These are phyloP conservation scores for Gymnocephalus cernua DNA, from an alignment of 2,113 vertebrate genomes.

Conservation along the genomic window DNA sequence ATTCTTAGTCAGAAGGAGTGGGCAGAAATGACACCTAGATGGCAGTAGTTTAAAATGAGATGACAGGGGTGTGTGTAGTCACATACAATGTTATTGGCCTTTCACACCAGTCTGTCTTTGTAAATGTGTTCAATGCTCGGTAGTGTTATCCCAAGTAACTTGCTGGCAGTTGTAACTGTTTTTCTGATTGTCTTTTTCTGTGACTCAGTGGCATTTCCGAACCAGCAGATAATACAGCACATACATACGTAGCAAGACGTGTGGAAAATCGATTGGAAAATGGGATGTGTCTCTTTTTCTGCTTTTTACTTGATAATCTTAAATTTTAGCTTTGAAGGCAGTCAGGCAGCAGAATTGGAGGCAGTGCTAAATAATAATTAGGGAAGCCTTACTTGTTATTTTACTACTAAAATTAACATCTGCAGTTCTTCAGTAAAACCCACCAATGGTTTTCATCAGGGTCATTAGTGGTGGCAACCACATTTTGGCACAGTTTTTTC, in stretches of 20 bases:
- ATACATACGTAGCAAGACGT: constrained; percentile 11
- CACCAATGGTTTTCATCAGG: neutral
- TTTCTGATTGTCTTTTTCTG: no score
- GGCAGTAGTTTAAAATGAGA: no score
- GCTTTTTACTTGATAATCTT: constrained; percentile 2
- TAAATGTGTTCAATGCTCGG: no score
- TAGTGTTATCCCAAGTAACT: no score
- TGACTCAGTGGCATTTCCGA: no score
- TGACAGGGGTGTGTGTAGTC: no score
- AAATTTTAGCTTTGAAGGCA: neutral
- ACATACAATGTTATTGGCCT: no score
- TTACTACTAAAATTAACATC: neutral
- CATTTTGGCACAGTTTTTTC: neutral
- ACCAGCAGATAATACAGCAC: no score
- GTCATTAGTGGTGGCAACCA: neutral
- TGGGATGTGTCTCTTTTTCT: neutral
- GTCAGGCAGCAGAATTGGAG: neutral
- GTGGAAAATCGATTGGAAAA: constrained; percentile 3
- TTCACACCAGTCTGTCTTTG: no score
- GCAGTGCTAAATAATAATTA: neutral
- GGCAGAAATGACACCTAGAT: no score
- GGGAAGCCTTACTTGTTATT: neutral
- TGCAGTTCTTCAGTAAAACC: neutral
- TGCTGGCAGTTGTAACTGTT: no score
- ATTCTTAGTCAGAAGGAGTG: no score